Conservation (phyloP, 2,888 invertebrate species). For the Eumacrocentrus americanus region DNA sequence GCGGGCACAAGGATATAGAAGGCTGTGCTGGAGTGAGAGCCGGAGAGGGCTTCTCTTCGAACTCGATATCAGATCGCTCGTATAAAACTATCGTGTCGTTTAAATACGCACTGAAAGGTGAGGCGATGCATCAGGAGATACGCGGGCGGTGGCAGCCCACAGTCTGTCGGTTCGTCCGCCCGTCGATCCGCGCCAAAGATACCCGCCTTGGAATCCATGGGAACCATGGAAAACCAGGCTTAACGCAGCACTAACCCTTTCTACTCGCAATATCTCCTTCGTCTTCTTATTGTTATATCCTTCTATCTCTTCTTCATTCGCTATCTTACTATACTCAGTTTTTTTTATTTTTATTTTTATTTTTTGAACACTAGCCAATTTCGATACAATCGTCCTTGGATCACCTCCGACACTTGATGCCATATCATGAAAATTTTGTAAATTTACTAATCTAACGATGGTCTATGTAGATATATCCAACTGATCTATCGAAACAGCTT, state of each 20-base stretch:
- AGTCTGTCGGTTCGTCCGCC: conserved; percentile 51
- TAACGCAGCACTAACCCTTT: conserved; percentile 43
- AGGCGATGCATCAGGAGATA: conserved; percentile 62
- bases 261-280: conserved; percentile 22
- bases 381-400: too few relatives aligned
- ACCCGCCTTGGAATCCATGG: conserved; percentile 60
- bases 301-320: conserved; percentile 20
- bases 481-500: too few relatives aligned
- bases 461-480: too few relatives aligned
- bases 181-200: conserved; percentile 60
- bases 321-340: conserved; percentile 24
- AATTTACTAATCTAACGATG: too few relatives aligned
- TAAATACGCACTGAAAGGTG: conserved; percentile 63
- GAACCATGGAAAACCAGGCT: conserved; percentile 58
- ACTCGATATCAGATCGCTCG: conserved; percentile 61
- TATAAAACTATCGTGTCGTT: conserved; percentile 63
- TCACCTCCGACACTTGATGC: too few relatives aligned
- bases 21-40: conserved; percentile 1
- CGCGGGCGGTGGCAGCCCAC: conserved; percentile 60
- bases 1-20: conserved; percentile 14
- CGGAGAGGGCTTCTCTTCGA: conserved; percentile 45
- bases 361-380: neutral
- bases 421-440: too few relatives aligned
- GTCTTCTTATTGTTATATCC: too few relatives aligned
- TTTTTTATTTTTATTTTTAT: conserved; percentile 15